Conservation (phyloP, 2,113 vertebrate genomes). For the Felis chaus region DNA sequence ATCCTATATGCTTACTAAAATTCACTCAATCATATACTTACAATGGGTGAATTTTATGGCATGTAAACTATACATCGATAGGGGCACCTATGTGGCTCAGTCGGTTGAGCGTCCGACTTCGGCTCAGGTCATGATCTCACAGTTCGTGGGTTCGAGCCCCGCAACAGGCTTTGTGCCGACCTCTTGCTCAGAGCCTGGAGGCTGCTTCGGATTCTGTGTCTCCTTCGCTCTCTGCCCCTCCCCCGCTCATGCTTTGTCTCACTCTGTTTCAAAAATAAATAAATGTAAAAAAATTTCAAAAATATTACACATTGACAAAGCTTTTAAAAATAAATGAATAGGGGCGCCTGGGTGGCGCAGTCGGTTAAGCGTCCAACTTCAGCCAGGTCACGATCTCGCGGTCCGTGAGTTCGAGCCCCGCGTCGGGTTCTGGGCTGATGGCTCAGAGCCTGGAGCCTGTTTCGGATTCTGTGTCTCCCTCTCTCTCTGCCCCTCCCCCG, state of each 20-base stretch:
- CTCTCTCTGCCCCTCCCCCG: too few relatives aligned
- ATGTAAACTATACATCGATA: background rate
- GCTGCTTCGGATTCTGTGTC: too few relatives aligned
- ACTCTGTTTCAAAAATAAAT: background rate
- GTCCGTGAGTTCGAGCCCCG: too few relatives aligned
- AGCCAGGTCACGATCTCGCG: too few relatives aligned
- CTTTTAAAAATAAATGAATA: background rate
- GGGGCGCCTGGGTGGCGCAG: too few relatives aligned
- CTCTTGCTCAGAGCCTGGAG: too few relatives aligned
- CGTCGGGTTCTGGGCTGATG: accelerated
- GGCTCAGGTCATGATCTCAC: background rate
- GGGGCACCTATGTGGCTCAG: background rate
- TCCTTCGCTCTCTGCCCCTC: background rate
- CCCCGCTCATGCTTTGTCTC: background rate
- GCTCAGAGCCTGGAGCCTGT: too few relatives aligned
- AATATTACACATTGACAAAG: background rate
- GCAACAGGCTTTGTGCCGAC: too few relatives aligned
- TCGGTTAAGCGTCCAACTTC: too few relatives aligned
- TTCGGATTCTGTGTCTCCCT: too few relatives aligned
- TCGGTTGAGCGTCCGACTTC: background rate
- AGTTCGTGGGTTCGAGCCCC: background rate
- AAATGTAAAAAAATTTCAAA: background rate
- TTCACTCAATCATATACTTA: background rate
- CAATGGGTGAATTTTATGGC: background rate
- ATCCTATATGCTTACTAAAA: background rate